Percentiles rank a stretch among this genome's conserved stretches.
phyloP scores from a whole-genome alignment of 2,113 vertebrate genomes.

The Girardinichthys multiradiatus region DNA sequence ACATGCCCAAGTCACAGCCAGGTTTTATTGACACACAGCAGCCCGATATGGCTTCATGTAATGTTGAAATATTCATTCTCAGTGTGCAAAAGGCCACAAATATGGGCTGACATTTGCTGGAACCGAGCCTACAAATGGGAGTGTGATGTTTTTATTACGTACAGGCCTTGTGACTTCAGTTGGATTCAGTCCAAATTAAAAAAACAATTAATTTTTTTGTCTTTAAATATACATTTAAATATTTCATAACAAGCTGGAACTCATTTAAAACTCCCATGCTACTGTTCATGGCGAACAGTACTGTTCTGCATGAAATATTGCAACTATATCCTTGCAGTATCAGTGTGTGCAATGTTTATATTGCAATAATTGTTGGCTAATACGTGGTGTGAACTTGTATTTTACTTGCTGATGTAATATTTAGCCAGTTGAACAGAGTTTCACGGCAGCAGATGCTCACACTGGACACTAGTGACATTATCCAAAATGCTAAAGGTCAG shows the following conservation, averaged over 20 bases:
- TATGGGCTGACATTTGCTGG: background rate
- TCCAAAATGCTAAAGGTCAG: no score
- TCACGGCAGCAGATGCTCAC: no score
- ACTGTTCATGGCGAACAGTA: no score
- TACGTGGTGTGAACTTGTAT: no score
- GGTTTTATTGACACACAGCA: slow-evolving; percentile 41
- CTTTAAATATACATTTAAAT: background rate
- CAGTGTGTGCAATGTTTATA: no score
- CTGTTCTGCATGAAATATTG: no score
- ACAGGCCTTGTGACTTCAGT: background rate
- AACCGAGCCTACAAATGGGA: background rate
- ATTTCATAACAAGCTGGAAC: background rate
- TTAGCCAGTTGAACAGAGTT: no score
- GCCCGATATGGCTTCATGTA: background rate
- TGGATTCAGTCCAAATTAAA: background rate
- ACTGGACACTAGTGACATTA: no score
- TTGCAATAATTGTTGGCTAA: no score
- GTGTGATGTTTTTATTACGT: background rate
- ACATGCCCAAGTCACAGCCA: slow-evolving; percentile 3
- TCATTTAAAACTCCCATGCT: background rate
- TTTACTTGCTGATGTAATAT: no score
- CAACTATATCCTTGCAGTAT: no score
- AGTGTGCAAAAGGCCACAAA: background rate
- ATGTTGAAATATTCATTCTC: slow-evolving; percentile 14
- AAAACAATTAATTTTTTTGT: background rate